Base-by-base conservation (phyloP, 2,888 invertebrate genomes). In the Campoplex capitator region DNA sequence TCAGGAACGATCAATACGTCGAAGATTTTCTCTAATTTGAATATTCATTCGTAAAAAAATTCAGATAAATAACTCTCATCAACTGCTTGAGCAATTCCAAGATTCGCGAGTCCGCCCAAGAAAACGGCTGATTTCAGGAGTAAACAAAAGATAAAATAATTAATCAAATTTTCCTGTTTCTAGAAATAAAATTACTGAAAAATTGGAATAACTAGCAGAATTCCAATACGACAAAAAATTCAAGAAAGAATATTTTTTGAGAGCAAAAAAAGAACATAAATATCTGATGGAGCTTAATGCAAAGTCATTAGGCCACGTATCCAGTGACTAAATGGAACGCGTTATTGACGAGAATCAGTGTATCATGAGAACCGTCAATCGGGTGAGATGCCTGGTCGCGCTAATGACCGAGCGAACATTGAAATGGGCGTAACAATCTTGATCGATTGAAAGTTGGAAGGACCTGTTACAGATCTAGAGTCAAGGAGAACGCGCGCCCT, bases 301-400 rank as follows among this genome's bases (percentile, higher is more conserved):
- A 62, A 32, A 28, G 32, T 62, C 58, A 62, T 32, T 62, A 11
- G 32, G 62, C 11, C 28, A 28, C n/a, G 9, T 18, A 65, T n/a
- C n/a, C 35, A 13, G 11, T 45, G 48, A 35, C 38, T 8, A 38
- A 23, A 56, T 68, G 45, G 58, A 42, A 75, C 35, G 9, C 45
- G 42, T 58, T 75, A 75, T 75, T 75, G 75, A 82, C 48, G 70
- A 51, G 70, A 54, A 16, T 42, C n/a, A 65, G 76, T 83, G 76
- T 77, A 71, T 77, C 71, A 62, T 11, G n/a, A 11, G 62, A 28
- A 65, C 65, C 32, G 71, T 77, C 71, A 77, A 71, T 42, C 35
- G 32, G 16, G 81, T 7, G n/a, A 51, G 54, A 45, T 68, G 45
- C 68, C 42, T 45, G 82, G 82, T 48, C 11, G 13, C 68, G 23